phyloP scores from a whole-genome alignment of 2,797 vertebrate genomes.

The Orestias chungarensis region DNA sequence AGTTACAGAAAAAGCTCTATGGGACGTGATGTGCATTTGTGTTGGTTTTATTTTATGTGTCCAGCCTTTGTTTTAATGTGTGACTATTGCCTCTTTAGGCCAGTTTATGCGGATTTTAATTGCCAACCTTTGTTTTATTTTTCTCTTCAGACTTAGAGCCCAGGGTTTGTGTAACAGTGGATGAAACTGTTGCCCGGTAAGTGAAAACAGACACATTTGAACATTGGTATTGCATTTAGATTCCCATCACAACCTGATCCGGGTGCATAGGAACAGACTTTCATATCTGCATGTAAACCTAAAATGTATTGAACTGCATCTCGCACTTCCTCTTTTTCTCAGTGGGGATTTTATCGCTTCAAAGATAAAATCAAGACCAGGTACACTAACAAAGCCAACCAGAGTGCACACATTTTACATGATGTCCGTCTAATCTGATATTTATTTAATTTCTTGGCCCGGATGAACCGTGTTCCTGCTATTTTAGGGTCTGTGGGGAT shows the following conservation, averaged over 20 bases:
- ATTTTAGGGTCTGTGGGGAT: slow-evolving; percentile 83
- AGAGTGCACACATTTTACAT: slow-evolving; percentile 2
- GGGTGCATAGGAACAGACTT: not conserved
- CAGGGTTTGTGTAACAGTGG: slow-evolving; percentile 70
- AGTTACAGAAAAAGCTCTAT: too few relatives aligned
- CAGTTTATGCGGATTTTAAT: not conserved
- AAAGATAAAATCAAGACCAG: slow-evolving; percentile 81
- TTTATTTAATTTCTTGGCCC: slow-evolving; percentile 5
- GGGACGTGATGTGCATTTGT: too few relatives aligned
- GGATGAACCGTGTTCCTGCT: not conserved
- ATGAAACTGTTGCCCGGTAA: slow-evolving; percentile 65
- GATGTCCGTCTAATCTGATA: not conserved
- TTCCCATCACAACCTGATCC: not conserved
- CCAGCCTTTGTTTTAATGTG: too few relatives aligned
- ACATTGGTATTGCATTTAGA: not conserved
- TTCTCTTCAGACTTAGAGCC: slow-evolving; percentile 69
- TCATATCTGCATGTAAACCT: not conserved
- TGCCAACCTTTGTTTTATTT: not conserved
- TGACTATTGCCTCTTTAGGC: not conserved
- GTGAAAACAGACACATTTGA: slow-evolving; percentile 5
- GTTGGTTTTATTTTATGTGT: not conserved
- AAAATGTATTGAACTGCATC: not conserved
- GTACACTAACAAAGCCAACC: slow-evolving; percentile 65
- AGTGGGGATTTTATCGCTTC: slow-evolving; percentile 59
- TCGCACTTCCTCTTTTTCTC: slow-evolving; percentile 13